These are phyloP conservation scores for Oryctolagus cuniculus DNA, from an alignment of 2,113 vertebrate species.

Conservation along the genomic window DNA sequence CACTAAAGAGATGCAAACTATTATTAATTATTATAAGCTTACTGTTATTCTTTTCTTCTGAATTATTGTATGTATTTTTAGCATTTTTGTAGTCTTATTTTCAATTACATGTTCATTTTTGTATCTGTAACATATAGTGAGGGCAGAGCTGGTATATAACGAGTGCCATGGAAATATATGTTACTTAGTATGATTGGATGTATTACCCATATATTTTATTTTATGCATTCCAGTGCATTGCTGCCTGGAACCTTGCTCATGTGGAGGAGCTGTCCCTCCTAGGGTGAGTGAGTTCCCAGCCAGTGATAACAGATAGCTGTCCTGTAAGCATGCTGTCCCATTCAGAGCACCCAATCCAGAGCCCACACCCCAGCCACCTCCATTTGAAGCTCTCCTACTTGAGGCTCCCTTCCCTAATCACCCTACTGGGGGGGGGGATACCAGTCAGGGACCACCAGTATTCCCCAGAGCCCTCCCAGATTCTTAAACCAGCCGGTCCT, in stretches of 20 bases:
- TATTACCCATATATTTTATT: background rate
- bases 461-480: background rate
- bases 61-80: slow-evolving; percentile 37
- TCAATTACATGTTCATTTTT: slow-evolving; percentile 45
- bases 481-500: background rate
- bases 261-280: background rate
- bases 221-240: slow-evolving; percentile 39
- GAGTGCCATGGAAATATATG: slow-evolving; percentile 22
- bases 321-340: slow-evolving; percentile 8
- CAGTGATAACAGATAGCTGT: background rate
- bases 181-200: slow-evolving; percentile 23
- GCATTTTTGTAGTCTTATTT: slow-evolving; percentile 57
- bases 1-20: background rate
- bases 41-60: slow-evolving; percentile 16
- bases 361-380: background rate
- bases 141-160: background rate
- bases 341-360: background rate
- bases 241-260: background rate
- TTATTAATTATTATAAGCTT: slow-evolving; percentile 32
- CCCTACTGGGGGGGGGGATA: background rate
- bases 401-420: background rate
- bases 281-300: slow-evolving; percentile 46
- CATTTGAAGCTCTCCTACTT: background rate
- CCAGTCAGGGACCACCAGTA: background rate
- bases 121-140: background rate